Percentiles rank a stretch among this genome's conserved stretches.
Conservation (phyloP, 2,888 invertebrate species). For the Pseudococcus jackbeardsleyi region DNA sequence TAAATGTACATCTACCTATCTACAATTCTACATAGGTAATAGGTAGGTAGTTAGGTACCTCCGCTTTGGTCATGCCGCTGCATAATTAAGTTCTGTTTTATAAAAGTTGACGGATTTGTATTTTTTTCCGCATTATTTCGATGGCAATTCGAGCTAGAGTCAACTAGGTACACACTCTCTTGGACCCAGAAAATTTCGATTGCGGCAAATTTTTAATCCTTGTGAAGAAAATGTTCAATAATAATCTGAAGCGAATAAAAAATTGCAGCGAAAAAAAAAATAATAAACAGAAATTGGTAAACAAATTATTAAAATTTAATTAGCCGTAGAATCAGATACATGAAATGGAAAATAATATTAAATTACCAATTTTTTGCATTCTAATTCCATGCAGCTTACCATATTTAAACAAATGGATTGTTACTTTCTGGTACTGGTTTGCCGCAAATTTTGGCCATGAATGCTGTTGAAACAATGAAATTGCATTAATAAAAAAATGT, state of each 20-base stretch:
- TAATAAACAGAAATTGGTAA: not conserved
- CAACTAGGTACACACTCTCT: not conserved
- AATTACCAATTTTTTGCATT: slow-evolving; percentile 23
- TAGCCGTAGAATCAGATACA: not conserved
- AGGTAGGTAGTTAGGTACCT: too few species aligned
- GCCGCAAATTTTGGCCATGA: slow-evolving; percentile 69
- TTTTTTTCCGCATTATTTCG: not conserved
- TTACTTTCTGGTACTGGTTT: slow-evolving; percentile 67
- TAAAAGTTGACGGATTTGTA: not conserved
- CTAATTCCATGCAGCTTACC: not conserved
- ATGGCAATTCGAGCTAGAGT: not conserved
- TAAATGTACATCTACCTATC: too few species aligned
- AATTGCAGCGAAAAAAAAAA: not conserved
- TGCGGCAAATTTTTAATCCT: not conserved
- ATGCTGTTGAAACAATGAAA: slow-evolving; percentile 69
- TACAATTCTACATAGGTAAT: too few species aligned
- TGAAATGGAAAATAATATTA: not conserved
- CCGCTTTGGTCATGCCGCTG: not conserved
- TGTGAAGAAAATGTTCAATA: too few species aligned
- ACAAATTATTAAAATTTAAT: slow-evolving; percentile 53
- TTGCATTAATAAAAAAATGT: slow-evolving; percentile 66
- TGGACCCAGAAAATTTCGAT: not conserved
- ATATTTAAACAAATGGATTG: slow-evolving; percentile 66
- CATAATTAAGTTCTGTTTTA: not conserved
- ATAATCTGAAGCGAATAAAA: not conserved